A percentile compares a stretch with the other conserved stretches of the same genome.
These are phyloP conservation scores for Notamacropus eugenii DNA, from an alignment of 2,797 vertebrate genomes.

Conservation along the genomic window DNA sequence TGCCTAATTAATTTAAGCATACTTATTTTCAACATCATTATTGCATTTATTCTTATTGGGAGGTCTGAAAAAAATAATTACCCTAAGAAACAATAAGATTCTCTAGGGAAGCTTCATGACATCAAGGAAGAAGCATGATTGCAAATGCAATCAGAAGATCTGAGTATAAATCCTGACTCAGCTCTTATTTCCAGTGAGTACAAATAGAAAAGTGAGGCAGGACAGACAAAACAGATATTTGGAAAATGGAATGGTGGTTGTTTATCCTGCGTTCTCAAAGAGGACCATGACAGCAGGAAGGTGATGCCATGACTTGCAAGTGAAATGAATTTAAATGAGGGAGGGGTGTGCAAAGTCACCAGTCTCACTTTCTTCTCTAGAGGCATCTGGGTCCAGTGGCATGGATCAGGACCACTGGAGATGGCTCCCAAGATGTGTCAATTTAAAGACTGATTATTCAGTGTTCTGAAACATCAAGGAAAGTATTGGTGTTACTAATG, in stretches of 20 bases:
- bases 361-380: no score
- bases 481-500: conserved; percentile 5
- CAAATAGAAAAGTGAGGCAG: background rate
- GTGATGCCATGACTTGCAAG: no score
- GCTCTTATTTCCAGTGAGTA: background rate
- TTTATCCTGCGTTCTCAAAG: no score
- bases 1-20: background rate
- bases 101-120: background rate
- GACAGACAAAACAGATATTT: background rate
- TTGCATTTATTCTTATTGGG: background rate
- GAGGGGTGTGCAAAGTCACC: no score
- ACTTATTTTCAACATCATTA: background rate
- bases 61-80: background rate
- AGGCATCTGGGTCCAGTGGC: no score
- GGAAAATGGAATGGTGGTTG: background rate
- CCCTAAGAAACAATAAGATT: background rate
- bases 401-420: no score
- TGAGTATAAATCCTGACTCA: background rate
- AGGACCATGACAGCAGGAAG: no score
- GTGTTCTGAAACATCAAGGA: conserved; percentile 18
- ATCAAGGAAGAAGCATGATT: background rate
- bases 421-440: no score
- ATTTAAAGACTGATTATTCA: background rate
- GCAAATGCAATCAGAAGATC: background rate
- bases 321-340: no score